Percentiles rank a stretch among this genome's conserved stretches.
Conservation (phyloP, 1,140 invertebrate genomes). For the Neodiprion virginianus region DNA sequence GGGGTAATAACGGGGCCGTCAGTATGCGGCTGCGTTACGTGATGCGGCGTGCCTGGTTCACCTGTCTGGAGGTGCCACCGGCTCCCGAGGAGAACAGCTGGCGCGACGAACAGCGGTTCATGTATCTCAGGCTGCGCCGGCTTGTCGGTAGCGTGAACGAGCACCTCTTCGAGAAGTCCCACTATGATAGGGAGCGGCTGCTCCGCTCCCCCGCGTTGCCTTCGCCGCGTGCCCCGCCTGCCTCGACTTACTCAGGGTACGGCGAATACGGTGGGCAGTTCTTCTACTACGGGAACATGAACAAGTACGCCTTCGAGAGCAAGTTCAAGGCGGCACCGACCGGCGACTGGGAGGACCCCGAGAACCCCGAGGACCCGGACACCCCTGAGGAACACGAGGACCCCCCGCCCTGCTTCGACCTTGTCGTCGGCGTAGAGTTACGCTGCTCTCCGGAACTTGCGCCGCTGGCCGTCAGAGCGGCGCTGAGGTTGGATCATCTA, state of each 20-base stretch:
- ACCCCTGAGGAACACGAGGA: slow-evolving; percentile 24
- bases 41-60: slow-evolving; percentile 55
- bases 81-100: slow-evolving; percentile 43
- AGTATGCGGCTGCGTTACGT: slow-evolving; percentile 53
- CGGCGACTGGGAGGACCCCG: slow-evolving; percentile 17
- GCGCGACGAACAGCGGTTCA: slow-evolving; percentile 54
- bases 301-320: slow-evolving; percentile 50
- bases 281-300: slow-evolving; percentile 59
- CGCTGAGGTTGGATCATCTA: slow-evolving; percentile 41
- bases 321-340: slow-evolving; percentile 36
- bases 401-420: slow-evolving; percentile 34
- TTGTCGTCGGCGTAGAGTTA: slow-evolving; percentile 46
- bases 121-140: slow-evolving; percentile 54
- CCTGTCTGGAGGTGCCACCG: slow-evolving; percentile 44
- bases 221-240: slow-evolving; percentile 32
- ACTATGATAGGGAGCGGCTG: slow-evolving; percentile 43
- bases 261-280: slow-evolving; percentile 54
- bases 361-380: slow-evolving; percentile 14
- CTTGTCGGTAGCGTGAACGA: slow-evolving; percentile 52
- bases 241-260: slow-evolving; percentile 54
- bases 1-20: slow-evolving; percentile 27
- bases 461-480: slow-evolving; percentile 41
- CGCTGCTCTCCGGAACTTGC: slow-evolving; percentile 54
- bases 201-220: slow-evolving; percentile 25
- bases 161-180: slow-evolving; percentile 43